These are phyloP conservation scores for Mellilla xanthometata DNA, from an alignment of 2,888 invertebrate species.

Conservation along the genomic window DNA sequence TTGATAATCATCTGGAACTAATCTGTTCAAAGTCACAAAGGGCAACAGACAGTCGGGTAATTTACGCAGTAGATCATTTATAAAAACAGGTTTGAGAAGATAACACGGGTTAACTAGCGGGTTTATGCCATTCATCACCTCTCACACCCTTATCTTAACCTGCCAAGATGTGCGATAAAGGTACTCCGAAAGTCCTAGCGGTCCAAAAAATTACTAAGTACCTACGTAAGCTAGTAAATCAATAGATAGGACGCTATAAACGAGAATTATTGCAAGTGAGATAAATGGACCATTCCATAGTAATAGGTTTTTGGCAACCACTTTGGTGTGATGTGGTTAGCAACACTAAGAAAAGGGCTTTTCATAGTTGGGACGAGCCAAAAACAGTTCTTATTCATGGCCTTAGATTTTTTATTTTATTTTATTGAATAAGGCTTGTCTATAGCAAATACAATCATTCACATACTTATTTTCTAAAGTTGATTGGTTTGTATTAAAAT, in stretches of 20 bases:
- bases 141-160: conserved; percentile 27
- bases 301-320: conserved; percentile 22
- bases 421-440: too few species aligned
- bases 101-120: conserved; percentile 15
- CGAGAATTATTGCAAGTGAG: conserved; percentile 39
- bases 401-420: too few species aligned
- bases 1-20: not conserved
- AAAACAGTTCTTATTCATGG: too few species aligned
- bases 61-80: not conserved
- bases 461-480: too few species aligned
- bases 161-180: conserved; percentile 28
- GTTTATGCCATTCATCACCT: conserved; percentile 25
- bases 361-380: too few species aligned
- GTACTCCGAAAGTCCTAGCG: conserved; percentile 36
- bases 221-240: conserved; percentile 36
- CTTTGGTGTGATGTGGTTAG: conserved; percentile 20
- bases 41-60: conserved; percentile 1
- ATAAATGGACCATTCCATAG: conserved; percentile 38
- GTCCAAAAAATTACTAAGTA: conserved; percentile 42
- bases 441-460: too few species aligned
- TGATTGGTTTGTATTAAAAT: too few species aligned
- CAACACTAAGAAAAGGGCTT: conserved; percentile 15
- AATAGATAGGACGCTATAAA: conserved; percentile 45
- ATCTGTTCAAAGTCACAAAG: not conserved
- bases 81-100: conserved; percentile 10